A percentile compares a stretch with the other conserved stretches of the same genome.
Evolutionary conservation across 2,113 vertebrate species (phyloP).

Genomic region (Megaceryle torquata): DNA sequence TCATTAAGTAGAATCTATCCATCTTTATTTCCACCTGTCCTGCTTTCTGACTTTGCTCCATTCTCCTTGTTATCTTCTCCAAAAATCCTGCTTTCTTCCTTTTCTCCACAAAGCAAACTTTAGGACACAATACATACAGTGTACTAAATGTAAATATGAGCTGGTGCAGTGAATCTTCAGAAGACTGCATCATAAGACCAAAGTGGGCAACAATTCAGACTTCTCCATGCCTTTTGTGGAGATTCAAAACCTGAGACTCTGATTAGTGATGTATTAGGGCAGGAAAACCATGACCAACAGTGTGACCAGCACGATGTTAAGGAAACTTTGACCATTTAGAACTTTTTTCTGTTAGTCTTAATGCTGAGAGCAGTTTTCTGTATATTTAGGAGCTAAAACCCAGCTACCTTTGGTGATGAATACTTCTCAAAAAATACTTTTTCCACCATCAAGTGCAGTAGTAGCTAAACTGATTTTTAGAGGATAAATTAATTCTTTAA

Average conservation of each 20-base stretch:
- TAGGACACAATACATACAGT: background rate
- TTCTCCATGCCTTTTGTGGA: background rate
- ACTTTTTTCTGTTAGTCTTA: background rate
- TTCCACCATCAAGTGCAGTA: background rate
- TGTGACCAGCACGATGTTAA: background rate
- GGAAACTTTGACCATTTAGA: background rate
- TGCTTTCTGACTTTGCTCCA: background rate
- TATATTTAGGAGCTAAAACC: background rate
- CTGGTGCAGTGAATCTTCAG: slow-evolving; percentile 1
- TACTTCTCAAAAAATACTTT: background rate
- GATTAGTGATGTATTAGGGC: background rate
- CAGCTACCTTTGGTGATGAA: background rate
- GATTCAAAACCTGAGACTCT: background rate
- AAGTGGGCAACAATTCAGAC: background rate
- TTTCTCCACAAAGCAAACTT: background rate
- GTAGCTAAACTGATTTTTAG: background rate
- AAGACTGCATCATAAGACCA: background rate
- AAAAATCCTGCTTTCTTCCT: background rate
- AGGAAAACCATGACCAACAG: background rate
- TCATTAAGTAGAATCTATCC: background rate
- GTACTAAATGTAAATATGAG: background rate
- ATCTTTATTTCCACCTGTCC: background rate
- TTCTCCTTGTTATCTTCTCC: background rate
- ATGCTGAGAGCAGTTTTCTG: background rate
- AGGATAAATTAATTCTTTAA: background rate